Conservation (phyloP, 2,797 vertebrate genomes). For the Diceros bicornis region DNA sequence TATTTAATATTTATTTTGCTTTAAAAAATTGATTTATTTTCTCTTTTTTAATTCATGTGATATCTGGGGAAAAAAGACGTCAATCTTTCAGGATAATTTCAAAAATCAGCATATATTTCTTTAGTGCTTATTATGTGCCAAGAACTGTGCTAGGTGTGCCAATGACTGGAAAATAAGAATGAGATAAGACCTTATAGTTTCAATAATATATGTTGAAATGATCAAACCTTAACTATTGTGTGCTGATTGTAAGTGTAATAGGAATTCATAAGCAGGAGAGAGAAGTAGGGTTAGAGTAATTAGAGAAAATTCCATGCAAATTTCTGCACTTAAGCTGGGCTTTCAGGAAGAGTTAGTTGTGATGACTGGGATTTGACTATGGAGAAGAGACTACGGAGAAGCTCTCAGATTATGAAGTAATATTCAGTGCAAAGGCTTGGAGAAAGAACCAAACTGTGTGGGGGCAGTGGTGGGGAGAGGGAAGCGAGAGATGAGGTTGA, state of each 20-base stretch:
- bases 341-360: neutral
- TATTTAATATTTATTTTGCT: constrained; percentile 46
- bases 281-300: constrained; percentile 11
- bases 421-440: constrained; percentile 12
- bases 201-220: constrained; percentile 42
- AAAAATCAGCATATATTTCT: constrained; percentile 59
- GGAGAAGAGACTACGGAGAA: neutral
- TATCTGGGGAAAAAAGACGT: neutral
- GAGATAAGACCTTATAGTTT: constrained; percentile 23
- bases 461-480: neutral
- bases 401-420: neutral
- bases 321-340: neutral
- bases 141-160: neutral
- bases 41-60: neutral
- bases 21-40: neutral
- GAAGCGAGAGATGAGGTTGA: constrained; percentile 21
- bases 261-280: neutral
- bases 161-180: constrained; percentile 24
- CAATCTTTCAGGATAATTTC: neutral
- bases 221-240: neutral
- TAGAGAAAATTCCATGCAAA: neutral
- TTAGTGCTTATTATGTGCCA: neutral
- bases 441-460: neutral
- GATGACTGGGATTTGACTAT: neutral
- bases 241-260: neutral